Percentiles rank a stretch among this genome's conserved stretches.
These are phyloP conservation scores for Anguilla obscura DNA, from an alignment of 2,797 vertebrate species.

Conservation along the genomic window DNA sequence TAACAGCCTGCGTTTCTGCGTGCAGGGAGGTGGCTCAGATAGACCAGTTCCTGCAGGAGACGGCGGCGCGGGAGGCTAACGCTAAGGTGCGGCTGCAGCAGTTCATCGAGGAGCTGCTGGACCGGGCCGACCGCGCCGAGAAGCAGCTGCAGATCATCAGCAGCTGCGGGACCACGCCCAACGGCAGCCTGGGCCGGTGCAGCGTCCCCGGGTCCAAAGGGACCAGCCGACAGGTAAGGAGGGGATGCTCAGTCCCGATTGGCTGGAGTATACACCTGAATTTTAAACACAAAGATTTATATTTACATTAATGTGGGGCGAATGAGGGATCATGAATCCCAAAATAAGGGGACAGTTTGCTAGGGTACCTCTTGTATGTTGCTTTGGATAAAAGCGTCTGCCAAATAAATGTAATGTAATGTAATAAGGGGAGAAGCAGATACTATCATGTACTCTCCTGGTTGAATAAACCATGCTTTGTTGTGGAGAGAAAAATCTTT, in stretches of 20 bases:
- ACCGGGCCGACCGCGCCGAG: constrained; percentile 92
- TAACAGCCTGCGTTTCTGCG: background rate
- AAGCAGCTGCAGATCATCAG: constrained; percentile 98
- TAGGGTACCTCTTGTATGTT: too few relatives aligned
- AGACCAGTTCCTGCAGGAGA: constrained; percentile 97
- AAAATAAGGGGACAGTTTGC: too few relatives aligned
- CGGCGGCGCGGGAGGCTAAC: constrained; percentile 90
- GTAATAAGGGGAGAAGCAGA: background rate
- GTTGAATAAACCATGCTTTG: background rate
- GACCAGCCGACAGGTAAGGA: constrained; percentile 72
- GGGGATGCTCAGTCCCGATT: background rate
- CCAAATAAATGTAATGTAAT: too few relatives aligned
- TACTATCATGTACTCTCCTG: background rate
- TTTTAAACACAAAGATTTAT: background rate
- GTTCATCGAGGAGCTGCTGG: constrained; percentile 98
- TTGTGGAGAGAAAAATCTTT: background rate
- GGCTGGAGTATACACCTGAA: background rate
- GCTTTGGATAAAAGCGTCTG: too few relatives aligned
- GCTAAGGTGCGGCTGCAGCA: constrained; percentile 96
- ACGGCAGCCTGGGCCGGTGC: constrained; percentile 88
- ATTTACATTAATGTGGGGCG: background rate
- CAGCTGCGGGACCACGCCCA: constrained; percentile 92
- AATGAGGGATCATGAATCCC: too few relatives aligned
- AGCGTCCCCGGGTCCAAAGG: constrained; percentile 82
- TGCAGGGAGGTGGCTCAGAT: constrained; percentile 94